Evolutionary conservation across 2,113 vertebrate species (phyloP), one percentile per base, ranked within the genome.

Genomic region (Elephantulus edwardii): DNA sequence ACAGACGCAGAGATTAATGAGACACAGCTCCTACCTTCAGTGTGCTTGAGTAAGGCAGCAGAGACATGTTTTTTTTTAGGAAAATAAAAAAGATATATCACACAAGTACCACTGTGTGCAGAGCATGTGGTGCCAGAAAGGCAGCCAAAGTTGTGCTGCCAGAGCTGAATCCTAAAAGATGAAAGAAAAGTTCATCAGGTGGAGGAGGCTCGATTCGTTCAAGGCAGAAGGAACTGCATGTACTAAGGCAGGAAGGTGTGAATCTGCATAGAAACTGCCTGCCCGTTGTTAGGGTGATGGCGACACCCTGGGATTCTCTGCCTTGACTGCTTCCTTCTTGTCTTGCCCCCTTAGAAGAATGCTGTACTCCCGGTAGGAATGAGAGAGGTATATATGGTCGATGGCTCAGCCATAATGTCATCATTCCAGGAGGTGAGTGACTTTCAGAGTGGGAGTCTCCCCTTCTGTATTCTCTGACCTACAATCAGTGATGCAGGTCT

Each of bases 221-320:
- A 19, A 42, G 91, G 71, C 72, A 84, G 83, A 91, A 66, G 84
- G 79, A 72, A 66, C 88, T 71, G 81, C 46, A 2, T 38, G 75
- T 82, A 38, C 70, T 13, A 24, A 62, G 30, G 52, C 84, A 83
- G 64, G 86, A 90, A 93, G 71, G 88, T 92, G 78, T 89, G 83
- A 88, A 71, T 91, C 52, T 90, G 92, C 79, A n/a, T 48, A 68
- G 93, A 90, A 90, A 89, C 85, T 50, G 88, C 70, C 68, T 33
- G 62, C 30, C 42, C 0, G 80, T 86, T 30, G 58, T 91, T 83
- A 91, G 75, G 91, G 86, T 58, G 78, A 86, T n/a, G 54, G 58
- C 62, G 77, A 92, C 66, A 74, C 75, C 83, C 42, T 70, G 86
- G 44, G 58, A 83, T 38, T 46, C 83, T 83, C 40, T 68, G 83